phyloP scores from a whole-genome alignment of 2,113 vertebrate species.

The Ahaetulla prasina region DNA sequence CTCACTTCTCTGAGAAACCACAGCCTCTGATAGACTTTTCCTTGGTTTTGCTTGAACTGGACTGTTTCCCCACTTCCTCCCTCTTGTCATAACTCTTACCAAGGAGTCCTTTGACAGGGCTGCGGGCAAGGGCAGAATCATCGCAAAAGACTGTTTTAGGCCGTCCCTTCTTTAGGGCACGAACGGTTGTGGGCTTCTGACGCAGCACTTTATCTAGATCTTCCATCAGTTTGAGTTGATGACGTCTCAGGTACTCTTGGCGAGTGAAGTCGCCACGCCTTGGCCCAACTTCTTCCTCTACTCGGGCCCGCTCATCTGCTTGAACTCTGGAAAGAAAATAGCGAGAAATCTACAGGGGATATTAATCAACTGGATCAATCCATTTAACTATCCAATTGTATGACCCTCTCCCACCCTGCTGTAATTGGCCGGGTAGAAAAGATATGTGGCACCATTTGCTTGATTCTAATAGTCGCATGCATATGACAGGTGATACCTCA shows the following conservation, averaged over 20 bases:
- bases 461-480: not conserved
- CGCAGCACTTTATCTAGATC: constrained; percentile 86
- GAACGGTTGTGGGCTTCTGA: constrained; percentile 75
- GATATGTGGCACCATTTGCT: not conserved
- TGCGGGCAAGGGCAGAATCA: constrained; percentile 80
- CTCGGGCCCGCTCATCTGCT: constrained; percentile 45
- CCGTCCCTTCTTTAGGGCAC: constrained; percentile 74
- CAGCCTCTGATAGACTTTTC: fast-evolving
- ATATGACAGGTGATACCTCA: not conserved
- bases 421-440: not conserved
- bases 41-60: not conserved
- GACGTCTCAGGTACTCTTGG: constrained; percentile 82
- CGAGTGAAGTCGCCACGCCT: constrained; percentile 82
- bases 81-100: constrained; percentile 64
- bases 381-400: not conserved
- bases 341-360: not conserved
- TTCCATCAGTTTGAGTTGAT: constrained; percentile 89
- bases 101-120: constrained; percentile 79
- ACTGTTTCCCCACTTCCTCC: too few species aligned
- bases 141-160: constrained; percentile 87
- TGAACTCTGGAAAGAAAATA: constrained; percentile 17
- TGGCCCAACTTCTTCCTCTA: constrained; percentile 66
- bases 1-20: not conserved
- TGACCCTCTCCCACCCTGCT: not conserved
- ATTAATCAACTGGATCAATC: not conserved